Base-by-base conservation (phyloP, 1,140 invertebrate genomes). In the Daktulosphaira vitifoliae region DNA sequence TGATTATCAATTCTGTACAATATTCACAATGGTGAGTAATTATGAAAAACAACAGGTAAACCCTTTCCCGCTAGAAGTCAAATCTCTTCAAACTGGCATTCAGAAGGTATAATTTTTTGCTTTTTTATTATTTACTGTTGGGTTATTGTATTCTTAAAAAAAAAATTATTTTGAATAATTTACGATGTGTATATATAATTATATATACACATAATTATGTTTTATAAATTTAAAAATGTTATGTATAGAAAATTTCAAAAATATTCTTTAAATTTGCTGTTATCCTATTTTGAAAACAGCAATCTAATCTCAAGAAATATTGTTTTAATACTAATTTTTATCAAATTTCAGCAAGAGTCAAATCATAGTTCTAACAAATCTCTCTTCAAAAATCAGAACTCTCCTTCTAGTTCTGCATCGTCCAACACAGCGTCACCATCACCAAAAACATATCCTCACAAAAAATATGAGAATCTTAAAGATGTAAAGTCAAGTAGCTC, bases 1-100 rank as follows among this genome's bases (percentile, higher is more conserved):
- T 62, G 56, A 62, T 62, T 62, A 62, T 33, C 56, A 62, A 56
- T 42, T 25, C 53, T 56, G 38, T 56, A 56, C 53, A n/a, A n/a
- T 11, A 48, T 62, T 62, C 39, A 22, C 56, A 59, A 29, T 62
- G 56, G 56, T 62, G 25, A 62, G 56, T 62, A 62, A 62, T 62
- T 46, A 62, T 16, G 6, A 62, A 62, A 62, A 44, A 20, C 38
- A 62, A 46, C 56, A 62, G 56, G 56, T 62, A 62, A 62, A 62
- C 56, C 56, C 56, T 62, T 62, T 62, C 56, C 56, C 56, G 13
- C 56, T 62, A 62, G 56, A 62, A 4, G 56, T 62, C 56, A 62
- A n/a, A 46, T 62, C 56, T 62, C 56, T 46, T 37, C 42, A 42
- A 62, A 39, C 56, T 48, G 56, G 56, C 42, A 23, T 62, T 62